Base-by-base conservation (phyloP, 64 coral and sea anemone genomes). In the Montipora efflorescens region DNA sequence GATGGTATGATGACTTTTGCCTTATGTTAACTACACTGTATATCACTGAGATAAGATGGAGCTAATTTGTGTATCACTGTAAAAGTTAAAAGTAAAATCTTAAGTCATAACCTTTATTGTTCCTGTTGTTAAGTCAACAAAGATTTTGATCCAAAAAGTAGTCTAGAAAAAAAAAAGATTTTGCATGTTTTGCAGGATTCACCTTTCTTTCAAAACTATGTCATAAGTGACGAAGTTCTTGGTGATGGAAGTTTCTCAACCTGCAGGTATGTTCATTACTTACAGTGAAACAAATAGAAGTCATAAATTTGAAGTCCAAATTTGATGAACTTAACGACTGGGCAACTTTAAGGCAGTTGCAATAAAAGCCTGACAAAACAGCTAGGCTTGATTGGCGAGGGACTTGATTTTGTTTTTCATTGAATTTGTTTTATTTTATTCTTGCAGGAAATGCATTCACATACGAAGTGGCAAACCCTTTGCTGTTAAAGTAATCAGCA, bases 161-260 rank as follows among this genome's bases (percentile, higher is more conserved):
- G 5, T 74, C 53, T 57, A 11, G 6, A 57, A 23, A 5, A 74
- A 71, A 71, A 7, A 21, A 0, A 21, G 8, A 22, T 21, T 23
- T 75, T 75, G 19, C 51, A 1, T 19, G 48, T 44, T 61, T 59
- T 58, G 7, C 75, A 98, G 97, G 93, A 95, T 50, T 99, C 98
- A 16, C 98, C 95, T 20, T 99, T 99, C 84, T 99, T 99, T 79
- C 92, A 95, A 87, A 96, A 96, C 77, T 99, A 96, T 90, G 96
- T 76, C 21, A 94, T 99, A 72, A 94, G 92, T 86, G 94, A 95
- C 75, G 92, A 99, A 81, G 95, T 99, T 68, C 95, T 99, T 74
- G 98, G 98, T 76, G 98, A 99, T 96, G 98, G 98, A 62, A 99
- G 98, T 46, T 99, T 99, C 76, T 99, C 98, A 48, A 99, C 98